Conservation (phyloP, 2,888 invertebrate species). For the Anarsia innoxiella region DNA sequence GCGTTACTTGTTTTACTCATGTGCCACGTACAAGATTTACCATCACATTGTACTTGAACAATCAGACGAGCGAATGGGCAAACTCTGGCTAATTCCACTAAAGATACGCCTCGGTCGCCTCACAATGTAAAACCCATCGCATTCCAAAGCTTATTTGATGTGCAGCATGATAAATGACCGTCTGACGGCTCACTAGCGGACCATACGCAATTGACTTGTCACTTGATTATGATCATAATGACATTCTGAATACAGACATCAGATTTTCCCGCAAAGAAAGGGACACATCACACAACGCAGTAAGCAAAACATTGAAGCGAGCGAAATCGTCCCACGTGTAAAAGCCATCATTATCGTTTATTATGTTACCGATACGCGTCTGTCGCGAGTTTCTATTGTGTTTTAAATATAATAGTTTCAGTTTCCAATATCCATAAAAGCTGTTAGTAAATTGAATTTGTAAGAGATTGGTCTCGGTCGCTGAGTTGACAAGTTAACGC, state of each 20-base stretch:
- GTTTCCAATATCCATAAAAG: background rate
- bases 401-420: background rate
- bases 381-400: no score
- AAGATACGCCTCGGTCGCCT: background rate
- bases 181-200: conserved; percentile 27
- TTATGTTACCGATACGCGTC: no score
- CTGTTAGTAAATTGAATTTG: conserved; percentile 12
- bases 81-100: background rate
- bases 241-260: conserved; percentile 15
- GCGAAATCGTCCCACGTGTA: no score
- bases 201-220: conserved; percentile 46
- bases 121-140: conserved; percentile 23
- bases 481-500: conserved; percentile 35
- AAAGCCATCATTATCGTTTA: no score
- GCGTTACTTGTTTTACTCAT: no score
- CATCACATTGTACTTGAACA: background rate
- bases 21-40: background rate
- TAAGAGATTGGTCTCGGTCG: conserved; percentile 18
- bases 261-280: background rate
- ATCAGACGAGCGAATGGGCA: background rate
- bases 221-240: conserved; percentile 33
- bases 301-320: no score
- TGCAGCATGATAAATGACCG: conserved; percentile 34
- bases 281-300: no score
- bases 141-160: conserved; percentile 39